A percentile compares a stretch with the other conserved stretches of the same genome.
These are phyloP conservation scores for Schizopygopsis malacanthus DNA, from an alignment of 2,797 vertebrate genomes.

Conservation along the genomic window DNA sequence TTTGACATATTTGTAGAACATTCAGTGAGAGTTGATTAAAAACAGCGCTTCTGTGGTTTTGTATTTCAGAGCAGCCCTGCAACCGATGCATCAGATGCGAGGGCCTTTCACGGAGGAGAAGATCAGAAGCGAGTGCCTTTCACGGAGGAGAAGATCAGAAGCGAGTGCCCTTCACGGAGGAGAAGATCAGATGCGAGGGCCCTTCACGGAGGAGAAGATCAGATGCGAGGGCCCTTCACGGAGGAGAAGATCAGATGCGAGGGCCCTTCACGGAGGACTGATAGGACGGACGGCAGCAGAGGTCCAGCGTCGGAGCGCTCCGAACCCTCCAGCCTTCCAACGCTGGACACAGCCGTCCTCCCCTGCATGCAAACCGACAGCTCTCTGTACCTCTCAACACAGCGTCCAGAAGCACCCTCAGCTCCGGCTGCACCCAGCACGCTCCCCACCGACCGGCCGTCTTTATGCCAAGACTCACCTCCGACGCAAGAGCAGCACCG, in stretches of 20 bases:
- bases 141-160: conserved; percentile 53
- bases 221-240: conserved; percentile 15
- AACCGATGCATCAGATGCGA: conserved; percentile 10
- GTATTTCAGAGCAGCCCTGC: conserved; percentile 35
- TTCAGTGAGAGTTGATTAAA: neutral
- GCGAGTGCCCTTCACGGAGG: conserved; percentile 9
- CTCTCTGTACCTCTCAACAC: conserved; percentile 54
- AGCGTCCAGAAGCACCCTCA: conserved; percentile 20
- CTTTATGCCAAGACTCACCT: conserved; percentile 41
- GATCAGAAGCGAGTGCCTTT: conserved; percentile 7
- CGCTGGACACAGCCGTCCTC: conserved; percentile 57
- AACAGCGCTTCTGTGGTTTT: neutral
- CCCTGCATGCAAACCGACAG: conserved; percentile 64
- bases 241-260: conserved; percentile 53
- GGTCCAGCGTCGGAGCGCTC: conserved; percentile 58
- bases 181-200: conserved; percentile 18
- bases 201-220: conserved; percentile 46
- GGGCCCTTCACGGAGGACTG: conserved; percentile 19
- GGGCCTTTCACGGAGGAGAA: conserved; percentile 45
- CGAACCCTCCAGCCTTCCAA: conserved; percentile 47
- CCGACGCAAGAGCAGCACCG: conserved; percentile 38
- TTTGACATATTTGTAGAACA: no score
- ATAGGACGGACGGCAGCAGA: conserved; percentile 43
- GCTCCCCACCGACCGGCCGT: neutral
- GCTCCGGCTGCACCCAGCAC: conserved; percentile 32